Percentiles rank a stretch among this genome's conserved stretches.
phyloP scores from a whole-genome alignment of 2,797 vertebrate genomes.

The Poecilia gillii region DNA sequence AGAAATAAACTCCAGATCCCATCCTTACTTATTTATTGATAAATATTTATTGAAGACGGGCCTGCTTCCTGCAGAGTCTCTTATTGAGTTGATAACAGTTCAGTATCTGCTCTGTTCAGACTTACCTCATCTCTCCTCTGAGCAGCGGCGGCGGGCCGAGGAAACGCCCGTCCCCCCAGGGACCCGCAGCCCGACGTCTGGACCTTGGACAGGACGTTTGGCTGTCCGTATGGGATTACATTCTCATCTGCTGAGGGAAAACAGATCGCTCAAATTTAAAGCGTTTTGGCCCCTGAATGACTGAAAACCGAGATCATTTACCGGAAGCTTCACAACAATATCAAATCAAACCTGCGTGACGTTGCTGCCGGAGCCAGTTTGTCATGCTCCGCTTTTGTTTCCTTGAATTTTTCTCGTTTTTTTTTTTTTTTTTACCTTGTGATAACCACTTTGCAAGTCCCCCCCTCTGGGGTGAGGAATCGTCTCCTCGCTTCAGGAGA shows the following conservation, averaged over 20 bases:
- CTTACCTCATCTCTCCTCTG: slow-evolving; percentile 80
- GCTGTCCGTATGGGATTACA: slow-evolving; percentile 79
- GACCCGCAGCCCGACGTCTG: slow-evolving; percentile 86
- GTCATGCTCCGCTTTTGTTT: slow-evolving; percentile 25
- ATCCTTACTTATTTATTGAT: neutral
- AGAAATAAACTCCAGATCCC: neutral
- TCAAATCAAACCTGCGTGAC: slow-evolving; percentile 38
- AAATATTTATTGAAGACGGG: neutral
- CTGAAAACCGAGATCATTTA: slow-evolving; percentile 30
- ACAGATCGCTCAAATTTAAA: slow-evolving; percentile 53
- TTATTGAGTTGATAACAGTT: slow-evolving; percentile 3
- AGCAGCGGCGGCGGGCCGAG: slow-evolving; percentile 76
- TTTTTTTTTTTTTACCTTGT: slow-evolving; percentile 49
- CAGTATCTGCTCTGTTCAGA: slow-evolving; percentile 12
- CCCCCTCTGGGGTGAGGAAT: slow-evolving; percentile 63
- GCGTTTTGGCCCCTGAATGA: slow-evolving; percentile 46
- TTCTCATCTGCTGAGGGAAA: slow-evolving; percentile 83
- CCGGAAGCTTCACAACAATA: slow-evolving; percentile 40
- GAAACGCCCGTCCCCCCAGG: slow-evolving; percentile 84
- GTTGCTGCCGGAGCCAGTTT: neutral
- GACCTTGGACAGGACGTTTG: slow-evolving; percentile 79
- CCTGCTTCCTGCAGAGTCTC: neutral
- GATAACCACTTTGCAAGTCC: slow-evolving; percentile 62
- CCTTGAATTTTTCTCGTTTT: neutral
- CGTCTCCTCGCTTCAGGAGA: slow-evolving; percentile 58